Percentiles rank a stretch among this genome's conserved stretches.
Conservation (phyloP, 2,888 invertebrate genomes). For the Coleophora flavipennella region DNA sequence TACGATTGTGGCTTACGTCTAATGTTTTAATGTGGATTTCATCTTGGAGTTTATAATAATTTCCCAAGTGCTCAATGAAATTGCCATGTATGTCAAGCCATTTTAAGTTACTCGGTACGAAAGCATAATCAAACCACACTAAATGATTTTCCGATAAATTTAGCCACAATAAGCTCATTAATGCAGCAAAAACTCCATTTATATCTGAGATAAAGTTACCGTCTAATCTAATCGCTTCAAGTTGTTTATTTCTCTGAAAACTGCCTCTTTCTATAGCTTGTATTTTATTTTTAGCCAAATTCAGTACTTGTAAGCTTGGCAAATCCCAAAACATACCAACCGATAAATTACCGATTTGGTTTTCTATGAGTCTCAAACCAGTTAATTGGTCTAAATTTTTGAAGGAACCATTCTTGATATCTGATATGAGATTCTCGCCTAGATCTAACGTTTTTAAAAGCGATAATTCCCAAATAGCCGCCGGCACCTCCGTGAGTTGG, state of each 20-base stretch:
- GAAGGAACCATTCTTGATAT: constrained; percentile 88
- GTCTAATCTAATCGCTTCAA: constrained; percentile 90
- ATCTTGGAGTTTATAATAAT: constrained; percentile 88
- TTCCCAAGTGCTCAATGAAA: constrained; percentile 88
- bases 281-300: constrained; percentile 91
- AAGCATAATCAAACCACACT: constrained; percentile 94
- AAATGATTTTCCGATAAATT: constrained; percentile 93
- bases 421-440: constrained; percentile 90
- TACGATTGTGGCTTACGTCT: constrained; percentile 91
- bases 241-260: constrained; percentile 84
- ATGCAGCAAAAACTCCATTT: constrained; percentile 88
- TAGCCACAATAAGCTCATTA: constrained; percentile 86
- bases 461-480: constrained; percentile 84
- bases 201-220: constrained; percentile 91
- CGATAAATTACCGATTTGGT: constrained; percentile 87
- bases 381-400: constrained; percentile 89
- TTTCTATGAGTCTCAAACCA: constrained; percentile 89
- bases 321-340: constrained; percentile 90
- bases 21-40: constrained; percentile 86
- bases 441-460: constrained; percentile 91
- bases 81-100: constrained; percentile 94
- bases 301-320: constrained; percentile 86
- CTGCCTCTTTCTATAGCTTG: constrained; percentile 86
- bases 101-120: constrained; percentile 89
- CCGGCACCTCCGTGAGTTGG: constrained; percentile 84